Evolutionary conservation across 2,888 invertebrate species (phyloP).

Genomic region (Calameuta filiformis): DNA sequence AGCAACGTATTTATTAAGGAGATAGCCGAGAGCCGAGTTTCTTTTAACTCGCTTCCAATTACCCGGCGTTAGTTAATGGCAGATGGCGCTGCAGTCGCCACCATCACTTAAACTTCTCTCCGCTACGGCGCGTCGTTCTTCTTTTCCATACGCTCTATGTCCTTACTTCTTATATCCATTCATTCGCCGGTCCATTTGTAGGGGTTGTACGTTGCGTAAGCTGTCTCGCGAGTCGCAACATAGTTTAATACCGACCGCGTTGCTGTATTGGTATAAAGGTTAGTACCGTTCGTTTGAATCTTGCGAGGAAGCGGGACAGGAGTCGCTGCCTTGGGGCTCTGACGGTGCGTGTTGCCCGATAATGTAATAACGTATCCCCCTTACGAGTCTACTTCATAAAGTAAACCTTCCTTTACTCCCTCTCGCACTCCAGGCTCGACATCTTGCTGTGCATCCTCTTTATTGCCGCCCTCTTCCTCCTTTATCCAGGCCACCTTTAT

Average conservation of each 20-base stretch:
- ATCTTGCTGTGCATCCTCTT: conserved; percentile 28
- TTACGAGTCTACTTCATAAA: conserved; percentile 62
- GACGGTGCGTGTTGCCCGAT: conserved; percentile 55
- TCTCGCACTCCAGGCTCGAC: conserved; percentile 25
- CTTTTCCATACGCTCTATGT: not conserved
- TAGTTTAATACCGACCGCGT: not conserved
- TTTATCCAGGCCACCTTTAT: conserved; percentile 61
- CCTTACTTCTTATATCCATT: not conserved
- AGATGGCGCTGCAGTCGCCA: conserved; percentile 1
- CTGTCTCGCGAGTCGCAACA: not conserved
- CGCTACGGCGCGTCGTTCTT: not conserved
- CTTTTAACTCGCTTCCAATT: conserved; percentile 50
- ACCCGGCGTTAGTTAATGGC: conserved; percentile 35
- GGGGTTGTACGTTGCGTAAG: not conserved
- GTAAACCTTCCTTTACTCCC: conserved; percentile 38
- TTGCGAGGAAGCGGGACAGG: conserved; percentile 20
- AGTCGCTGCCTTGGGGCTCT: conserved; percentile 3
- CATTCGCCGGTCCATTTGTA: not conserved
- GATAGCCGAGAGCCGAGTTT: conserved; percentile 45
- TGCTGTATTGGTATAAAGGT: not conserved
- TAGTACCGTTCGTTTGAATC: conserved; percentile 23
- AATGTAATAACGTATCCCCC: conserved; percentile 60
- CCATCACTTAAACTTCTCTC: not conserved
- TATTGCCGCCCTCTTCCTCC: conserved; percentile 24
- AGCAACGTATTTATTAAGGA: conserved; percentile 57